phyloP scores from a whole-genome alignment of 2,888 invertebrate species.

The Drosophila vallismaia region DNA sequence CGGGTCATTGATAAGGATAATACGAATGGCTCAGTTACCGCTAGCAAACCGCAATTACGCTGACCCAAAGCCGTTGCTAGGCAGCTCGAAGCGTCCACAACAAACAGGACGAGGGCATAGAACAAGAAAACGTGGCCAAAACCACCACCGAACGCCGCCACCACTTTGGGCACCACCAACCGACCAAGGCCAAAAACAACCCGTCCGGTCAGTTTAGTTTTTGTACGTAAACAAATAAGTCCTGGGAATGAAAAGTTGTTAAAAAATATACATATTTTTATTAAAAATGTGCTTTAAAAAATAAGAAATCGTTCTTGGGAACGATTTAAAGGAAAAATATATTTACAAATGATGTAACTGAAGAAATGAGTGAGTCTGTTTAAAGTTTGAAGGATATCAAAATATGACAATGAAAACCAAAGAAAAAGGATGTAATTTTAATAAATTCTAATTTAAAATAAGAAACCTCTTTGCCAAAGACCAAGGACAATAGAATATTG shows the following conservation, averaged over 20 bases:
- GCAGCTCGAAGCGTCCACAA: slow-evolving; percentile 53
- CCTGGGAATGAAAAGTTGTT: slow-evolving; percentile 3
- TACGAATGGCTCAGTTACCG: slow-evolving; percentile 62
- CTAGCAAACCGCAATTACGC: slow-evolving; percentile 70
- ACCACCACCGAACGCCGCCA: slow-evolving; percentile 58
- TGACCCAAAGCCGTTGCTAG: slow-evolving; percentile 72
- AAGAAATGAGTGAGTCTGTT: background rate
- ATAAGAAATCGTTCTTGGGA: background rate
- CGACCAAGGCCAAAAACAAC: slow-evolving; percentile 18
- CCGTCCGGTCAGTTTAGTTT: slow-evolving; percentile 54
- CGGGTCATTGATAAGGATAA: slow-evolving; percentile 58
- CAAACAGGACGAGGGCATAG: slow-evolving; percentile 28
- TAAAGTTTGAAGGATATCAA: background rate
- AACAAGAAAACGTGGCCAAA: slow-evolving; percentile 54
- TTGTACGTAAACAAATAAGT: slow-evolving; percentile 17
- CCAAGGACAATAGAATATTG: slow-evolving; percentile 17
- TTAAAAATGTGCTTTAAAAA: background rate
- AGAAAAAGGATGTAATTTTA: background rate
- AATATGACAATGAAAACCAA: background rate
- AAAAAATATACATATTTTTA: background rate
- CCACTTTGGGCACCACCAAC: slow-evolving; percentile 28
- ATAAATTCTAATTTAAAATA: background rate
- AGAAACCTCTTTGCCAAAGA: background rate
- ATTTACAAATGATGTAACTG: background rate
- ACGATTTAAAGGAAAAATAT: background rate